Evolutionary conservation across 2,888 invertebrate species (phyloP).

Genomic region (Amorpha juglandis): DNA sequence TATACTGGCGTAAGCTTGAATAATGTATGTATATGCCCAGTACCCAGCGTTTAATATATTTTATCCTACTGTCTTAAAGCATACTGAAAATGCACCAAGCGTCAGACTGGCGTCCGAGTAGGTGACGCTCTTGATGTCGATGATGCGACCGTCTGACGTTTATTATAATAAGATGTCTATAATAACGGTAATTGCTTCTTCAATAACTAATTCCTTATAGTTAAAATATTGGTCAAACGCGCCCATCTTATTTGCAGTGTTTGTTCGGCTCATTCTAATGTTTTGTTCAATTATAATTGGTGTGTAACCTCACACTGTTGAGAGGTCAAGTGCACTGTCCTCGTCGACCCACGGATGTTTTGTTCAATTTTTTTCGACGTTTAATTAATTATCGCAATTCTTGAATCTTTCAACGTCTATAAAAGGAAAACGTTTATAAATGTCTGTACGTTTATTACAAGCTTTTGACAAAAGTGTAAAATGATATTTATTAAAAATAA

Average conservation of each 20-base stretch:
- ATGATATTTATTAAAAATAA: too few relatives aligned
- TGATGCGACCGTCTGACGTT: too few relatives aligned
- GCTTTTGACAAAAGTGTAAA: too few relatives aligned
- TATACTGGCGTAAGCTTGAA: too few relatives aligned
- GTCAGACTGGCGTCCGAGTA: too few relatives aligned
- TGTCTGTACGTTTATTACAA: too few relatives aligned
- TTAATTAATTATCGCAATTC: not conserved
- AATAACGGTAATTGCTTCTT: not conserved
- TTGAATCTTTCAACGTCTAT: not conserved
- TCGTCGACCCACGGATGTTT: constrained; percentile 1
- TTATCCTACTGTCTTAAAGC: too few relatives aligned
- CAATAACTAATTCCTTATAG: not conserved
- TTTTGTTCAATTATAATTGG: constrained; percentile 4
- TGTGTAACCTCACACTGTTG: not conserved
- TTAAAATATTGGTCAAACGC: not conserved
- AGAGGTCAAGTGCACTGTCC: constrained; percentile 18
- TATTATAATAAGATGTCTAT: not conserved
- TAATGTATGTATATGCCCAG: too few relatives aligned
- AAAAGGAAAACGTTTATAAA: not conserved
- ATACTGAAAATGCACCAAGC: too few relatives aligned
- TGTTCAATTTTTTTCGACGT: not conserved
- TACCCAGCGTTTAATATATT: too few relatives aligned
- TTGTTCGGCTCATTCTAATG: not conserved
- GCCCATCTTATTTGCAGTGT: not conserved
- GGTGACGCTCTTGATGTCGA: too few relatives aligned